A percentile compares a stretch with the other conserved stretches of the same genome.
phyloP scores from a whole-genome alignment of 2,113 vertebrate species.

The Asarcornis scutulata region DNA sequence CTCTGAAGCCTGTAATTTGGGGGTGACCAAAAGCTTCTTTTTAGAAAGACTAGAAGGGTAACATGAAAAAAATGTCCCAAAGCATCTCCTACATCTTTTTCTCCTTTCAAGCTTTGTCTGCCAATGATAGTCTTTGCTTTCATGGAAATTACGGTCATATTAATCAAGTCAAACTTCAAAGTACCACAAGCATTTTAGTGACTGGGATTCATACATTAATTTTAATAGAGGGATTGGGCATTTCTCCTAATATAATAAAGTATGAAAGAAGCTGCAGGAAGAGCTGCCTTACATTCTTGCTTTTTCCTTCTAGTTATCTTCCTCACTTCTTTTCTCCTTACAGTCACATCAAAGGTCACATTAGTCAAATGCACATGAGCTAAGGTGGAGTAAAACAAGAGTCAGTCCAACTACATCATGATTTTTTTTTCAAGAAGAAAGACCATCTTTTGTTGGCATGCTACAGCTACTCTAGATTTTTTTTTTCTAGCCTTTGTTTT shows the following conservation, averaged over 20 bases:
- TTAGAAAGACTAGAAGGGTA: slow-evolving; percentile 20
- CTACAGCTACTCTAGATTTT: neutral
- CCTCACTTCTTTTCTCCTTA: neutral
- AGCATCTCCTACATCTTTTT: neutral
- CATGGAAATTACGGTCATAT: neutral
- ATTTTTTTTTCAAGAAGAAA: neutral
- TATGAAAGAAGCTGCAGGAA: neutral
- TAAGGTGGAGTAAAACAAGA: neutral
- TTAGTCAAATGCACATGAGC: neutral
- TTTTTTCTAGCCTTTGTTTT: neutral
- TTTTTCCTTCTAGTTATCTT: neutral
- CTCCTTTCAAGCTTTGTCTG: neutral
- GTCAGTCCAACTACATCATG: neutral
- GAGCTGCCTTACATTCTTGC: neutral
- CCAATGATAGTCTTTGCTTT: neutral
- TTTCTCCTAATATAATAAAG: neutral
- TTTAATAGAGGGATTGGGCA: neutral
- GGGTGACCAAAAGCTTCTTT: neutral
- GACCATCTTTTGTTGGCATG: neutral
- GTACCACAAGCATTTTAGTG: neutral
- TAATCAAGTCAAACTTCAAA: slow-evolving; percentile 45
- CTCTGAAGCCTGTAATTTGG: slow-evolving; percentile 23
- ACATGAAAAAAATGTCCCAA: neutral
- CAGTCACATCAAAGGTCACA: neutral
- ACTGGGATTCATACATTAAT: neutral